phyloP scores from a whole-genome alignment of 2,113 vertebrate genomes.

The Hyperoodon ampullatus region DNA sequence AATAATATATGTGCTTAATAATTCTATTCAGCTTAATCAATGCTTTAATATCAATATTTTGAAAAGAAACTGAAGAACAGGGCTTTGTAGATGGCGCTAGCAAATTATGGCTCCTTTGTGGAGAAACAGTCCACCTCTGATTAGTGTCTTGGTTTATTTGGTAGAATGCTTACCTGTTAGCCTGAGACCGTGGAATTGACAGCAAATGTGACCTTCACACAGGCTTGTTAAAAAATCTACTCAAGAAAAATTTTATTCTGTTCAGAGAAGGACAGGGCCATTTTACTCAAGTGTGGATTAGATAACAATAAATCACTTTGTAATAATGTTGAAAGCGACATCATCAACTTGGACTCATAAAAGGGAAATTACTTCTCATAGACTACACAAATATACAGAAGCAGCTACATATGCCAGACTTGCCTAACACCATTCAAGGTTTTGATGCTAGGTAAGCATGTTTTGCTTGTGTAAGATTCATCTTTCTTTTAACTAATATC shows the following conservation, averaged over 20 bases:
- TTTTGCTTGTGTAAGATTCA: conserved; percentile 5
- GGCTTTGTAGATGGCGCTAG: not conserved
- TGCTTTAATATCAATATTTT: not conserved
- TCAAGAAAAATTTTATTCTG: not conserved
- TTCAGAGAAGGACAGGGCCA: not conserved
- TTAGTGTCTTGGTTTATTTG: not conserved
- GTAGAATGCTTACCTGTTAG: not conserved
- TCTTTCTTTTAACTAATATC: conserved; percentile 19
- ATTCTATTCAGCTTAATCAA: not conserved
- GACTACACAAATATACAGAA: not conserved
- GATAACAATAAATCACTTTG: conserved; percentile 47
- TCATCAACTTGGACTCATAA: conserved; percentile 45
- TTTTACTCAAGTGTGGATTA: not conserved
- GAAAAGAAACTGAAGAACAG: not conserved
- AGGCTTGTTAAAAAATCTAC: conserved; percentile 27
- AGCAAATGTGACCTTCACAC: conserved; percentile 51
- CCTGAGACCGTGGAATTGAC: not conserved
- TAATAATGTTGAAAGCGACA: conserved; percentile 46
- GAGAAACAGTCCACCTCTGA: not conserved
- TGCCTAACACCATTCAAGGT: not conserved
- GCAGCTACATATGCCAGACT: not conserved
- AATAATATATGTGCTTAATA: not conserved
- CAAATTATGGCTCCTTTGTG: not conserved
- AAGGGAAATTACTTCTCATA: conserved; percentile 29
- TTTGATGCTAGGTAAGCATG: not conserved